Percentiles rank a stretch among this genome's conserved stretches.
phyloP scores from a whole-genome alignment of 92 coral and sea anemone genomes.

The Porites evermanni region DNA sequence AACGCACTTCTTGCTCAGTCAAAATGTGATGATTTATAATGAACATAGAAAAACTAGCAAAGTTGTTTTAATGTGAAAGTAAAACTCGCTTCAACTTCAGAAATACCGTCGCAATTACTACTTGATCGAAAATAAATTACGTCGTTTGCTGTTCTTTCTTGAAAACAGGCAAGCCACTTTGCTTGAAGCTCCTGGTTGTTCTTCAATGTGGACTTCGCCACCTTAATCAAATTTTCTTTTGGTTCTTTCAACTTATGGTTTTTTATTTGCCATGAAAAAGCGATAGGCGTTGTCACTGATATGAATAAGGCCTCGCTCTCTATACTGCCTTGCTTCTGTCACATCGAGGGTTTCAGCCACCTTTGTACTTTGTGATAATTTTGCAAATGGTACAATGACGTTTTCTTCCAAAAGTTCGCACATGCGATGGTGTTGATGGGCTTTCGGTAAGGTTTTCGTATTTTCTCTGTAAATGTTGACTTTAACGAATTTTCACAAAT shows the following conservation, averaged over 20 bases:
- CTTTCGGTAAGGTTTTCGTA: not conserved
- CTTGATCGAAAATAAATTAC: not conserved
- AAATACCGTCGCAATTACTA: too few species aligned
- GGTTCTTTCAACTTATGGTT: not conserved
- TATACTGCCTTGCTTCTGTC: constrained; percentile 20
- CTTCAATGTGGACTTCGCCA: not conserved
- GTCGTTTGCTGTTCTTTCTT: not conserved
- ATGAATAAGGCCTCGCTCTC: constrained; percentile 33
- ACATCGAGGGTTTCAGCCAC: constrained; percentile 15
- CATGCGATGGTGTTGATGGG: not conserved
- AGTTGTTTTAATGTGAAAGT: too few species aligned
- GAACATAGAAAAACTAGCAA: too few species aligned
- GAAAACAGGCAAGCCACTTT: constrained; percentile 11
- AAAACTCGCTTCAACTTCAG: too few species aligned
- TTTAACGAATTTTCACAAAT: not conserved
- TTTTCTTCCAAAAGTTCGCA: constrained; percentile 37
- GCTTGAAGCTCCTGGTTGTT: not conserved
- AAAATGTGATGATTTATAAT: too few species aligned
- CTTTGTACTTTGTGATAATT: not conserved
- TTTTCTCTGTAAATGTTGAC: not conserved
- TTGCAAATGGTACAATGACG: constrained; percentile 16
- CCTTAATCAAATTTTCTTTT: constrained; percentile 12
- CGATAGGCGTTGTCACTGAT: constrained; percentile 19
- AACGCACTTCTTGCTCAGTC: too few species aligned
- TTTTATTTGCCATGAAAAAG: constrained; percentile 22